Base-by-base conservation (phyloP, 2,797 vertebrate genomes). In the Chloroceryle amazona region DNA sequence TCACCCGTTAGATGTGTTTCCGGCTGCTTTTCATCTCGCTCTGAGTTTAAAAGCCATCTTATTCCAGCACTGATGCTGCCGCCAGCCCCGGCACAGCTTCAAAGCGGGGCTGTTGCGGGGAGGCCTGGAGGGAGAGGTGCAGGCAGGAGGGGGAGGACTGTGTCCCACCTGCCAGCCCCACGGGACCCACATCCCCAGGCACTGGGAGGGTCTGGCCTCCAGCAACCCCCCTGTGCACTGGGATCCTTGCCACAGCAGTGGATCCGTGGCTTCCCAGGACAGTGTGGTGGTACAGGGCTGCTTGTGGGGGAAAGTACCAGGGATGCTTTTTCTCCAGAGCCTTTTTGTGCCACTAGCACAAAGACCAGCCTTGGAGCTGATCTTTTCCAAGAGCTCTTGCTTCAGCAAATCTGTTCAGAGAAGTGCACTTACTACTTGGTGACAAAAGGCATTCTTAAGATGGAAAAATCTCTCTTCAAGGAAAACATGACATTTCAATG, bases 11-110 rank as follows among this genome's bases (percentile, higher is more conserved):
- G 87, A 91, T 72, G 89, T 5, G n/a, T 91, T 97, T 95, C 95
- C 93, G 89, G 94, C 94, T 79, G 93, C 94, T 95, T 97, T 96
- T 95, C 96, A 94, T 96, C 91, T 95, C 80, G 0, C 92, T 93
- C 81, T 1, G 79, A 80, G 86, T 96, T 95, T 89, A 76, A 95
- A 96, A 96, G 89, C 86, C 87, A 72, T 90, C 65, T 49, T 31
- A 11, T 17, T 57, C 12, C 87, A 71, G 91, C 85, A 10, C n/a
- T 0, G 25, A 7, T 4, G 29, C 91, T 41, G 93, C 89, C 21
- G 91, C 92, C 94, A 93, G 95, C 81, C 78, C 81, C 60, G 74
- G 90, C 95, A 74, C 5, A 0, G 95, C 96, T 94, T 94, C 96
- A 94, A 93, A 96, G 95, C 49, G 1, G 49, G 57, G 58, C 80